These are phyloP conservation scores for Frankliniella intonsa DNA, from an alignment of 2,888 invertebrate genomes.

Conservation along the genomic window DNA sequence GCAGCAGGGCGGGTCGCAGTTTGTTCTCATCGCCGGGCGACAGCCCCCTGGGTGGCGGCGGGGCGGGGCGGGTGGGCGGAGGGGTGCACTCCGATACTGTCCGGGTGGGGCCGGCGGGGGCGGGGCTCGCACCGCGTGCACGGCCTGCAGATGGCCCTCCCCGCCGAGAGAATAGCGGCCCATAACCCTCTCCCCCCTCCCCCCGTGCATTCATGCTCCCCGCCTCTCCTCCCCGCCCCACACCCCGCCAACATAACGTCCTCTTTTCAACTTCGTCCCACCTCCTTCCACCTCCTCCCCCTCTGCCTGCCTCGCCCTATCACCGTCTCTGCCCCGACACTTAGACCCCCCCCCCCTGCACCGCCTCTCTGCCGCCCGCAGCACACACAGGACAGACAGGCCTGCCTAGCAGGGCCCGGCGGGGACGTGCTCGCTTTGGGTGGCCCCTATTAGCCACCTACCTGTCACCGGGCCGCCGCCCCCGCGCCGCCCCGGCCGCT, in stretches of 20 bases:
- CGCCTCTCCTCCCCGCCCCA: neutral
- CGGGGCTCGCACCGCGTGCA: neutral
- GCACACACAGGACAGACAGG: neutral
- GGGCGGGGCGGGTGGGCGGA: neutral
- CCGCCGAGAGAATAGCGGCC: neutral
- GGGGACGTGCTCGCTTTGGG: neutral
- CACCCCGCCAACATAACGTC: neutral
- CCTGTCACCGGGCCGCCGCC: neutral
- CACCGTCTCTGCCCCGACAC: too few relatives aligned
- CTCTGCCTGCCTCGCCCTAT: too few relatives aligned
- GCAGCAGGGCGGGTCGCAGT: neutral
- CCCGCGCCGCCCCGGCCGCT: too few relatives aligned
- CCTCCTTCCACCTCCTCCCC: too few relatives aligned
- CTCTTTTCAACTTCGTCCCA: neutral
- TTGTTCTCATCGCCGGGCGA: slow-evolving; percentile 14
- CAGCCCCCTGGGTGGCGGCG: neutral
- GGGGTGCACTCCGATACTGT: neutral
- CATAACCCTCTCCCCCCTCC: neutral
- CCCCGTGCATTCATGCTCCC: neutral
- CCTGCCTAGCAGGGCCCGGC: neutral
- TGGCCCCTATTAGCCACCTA: slow-evolving; percentile 5
- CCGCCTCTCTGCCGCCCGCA: neutral
- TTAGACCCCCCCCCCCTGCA: neutral
- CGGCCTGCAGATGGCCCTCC: slow-evolving; percentile 4
- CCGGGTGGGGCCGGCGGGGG: neutral